Base-by-base conservation (phyloP, 2,888 invertebrate genomes). In the Athetis lepigone region DNA sequence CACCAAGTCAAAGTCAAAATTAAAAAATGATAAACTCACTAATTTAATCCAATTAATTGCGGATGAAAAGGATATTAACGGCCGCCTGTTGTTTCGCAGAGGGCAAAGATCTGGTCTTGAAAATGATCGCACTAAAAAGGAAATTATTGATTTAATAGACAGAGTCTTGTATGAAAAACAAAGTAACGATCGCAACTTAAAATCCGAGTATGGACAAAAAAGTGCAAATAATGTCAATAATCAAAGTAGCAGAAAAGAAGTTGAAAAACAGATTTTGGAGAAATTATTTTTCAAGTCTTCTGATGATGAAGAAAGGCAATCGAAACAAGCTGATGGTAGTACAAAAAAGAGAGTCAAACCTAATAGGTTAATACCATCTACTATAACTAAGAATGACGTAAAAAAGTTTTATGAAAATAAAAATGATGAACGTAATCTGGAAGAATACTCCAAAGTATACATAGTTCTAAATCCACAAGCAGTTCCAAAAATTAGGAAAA, bases 401-500 rank as follows among this genome's bases (percentile, higher is more conserved):
- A 36, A 45, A 11, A 50, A 51, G 16, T 43, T 51, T 5, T 61
- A 74, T 29, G 70, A 43, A 18, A 45, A 57, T 33, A 33, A 45
- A 37, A 52, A 70, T 39, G 43, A 43, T 6, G 57, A 67, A 40
- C 29, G 52, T 16, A 55, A 65, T 51, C 61, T 82, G 2, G 77
- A 82, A 45, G 79, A 85, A 23, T 89, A 89, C 79, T 88, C 90
- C 2, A 89, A 89, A 80, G 76, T 92, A 45, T 90, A 86, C 46
- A 74, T 93, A 16, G 76, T 93, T 55, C 70, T 92, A 36, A 87
- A 90, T 64, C 86, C 90, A 21, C 68, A 81, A 42, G 87, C 82
- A 13, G 42, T 88, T 7, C 62, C 80, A 70, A 83, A 79, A 8
- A 85, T 78, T 65, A 59, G 73, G 70, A 81, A 81, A 77, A 77